Base-by-base conservation (phyloP, 2,113 vertebrate genomes). In the Piaya cayana region DNA sequence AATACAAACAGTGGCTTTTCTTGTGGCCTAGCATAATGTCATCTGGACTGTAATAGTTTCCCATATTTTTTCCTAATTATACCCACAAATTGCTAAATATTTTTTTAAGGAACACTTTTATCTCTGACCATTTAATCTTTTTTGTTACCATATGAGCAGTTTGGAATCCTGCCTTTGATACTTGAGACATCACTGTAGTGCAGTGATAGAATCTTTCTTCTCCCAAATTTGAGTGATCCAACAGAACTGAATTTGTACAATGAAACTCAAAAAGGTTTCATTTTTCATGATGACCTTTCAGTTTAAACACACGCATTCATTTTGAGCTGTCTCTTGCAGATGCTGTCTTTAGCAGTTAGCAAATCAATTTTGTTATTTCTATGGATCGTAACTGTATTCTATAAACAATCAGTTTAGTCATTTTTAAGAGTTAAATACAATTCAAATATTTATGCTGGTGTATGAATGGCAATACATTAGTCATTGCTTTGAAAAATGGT, bases 291-390 rank as follows among this genome's bases (percentile, higher is more conserved):
- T 80, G 94, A 49, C 77, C 71, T 32, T 97, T 83, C 52, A 30
- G 42, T 72, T 76, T 34, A 34, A 69, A 59, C 17, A 55, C 32
- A 20, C 53, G 18, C 17, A 2, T 88, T 96, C 11, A 43, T 81
- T 37, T 60, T 96, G 84, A 94, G 88, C 69, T 84, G 92, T 88
- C 82, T 96, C 93, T 95, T 87, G 65, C 94, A 96, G 90, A 21
- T 93, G 75, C 39, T 56, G 19, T 76, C 36, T 85, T 45, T 92
- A 94, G 88, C 78, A 84, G 63, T 87, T 91, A 96, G 59, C 39
- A 65, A 37, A 83, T 88, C 53, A 39, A 0, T 84, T 78, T 64
- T 86, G 74, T 88, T 81, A 30, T 55, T 93, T 83, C 69, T 34
- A 2, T 52, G 63, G 74, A 32, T 0, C 1, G 52, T 87, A 72